These are phyloP conservation scores for Cossypha polioptera DNA, from an alignment of 2,797 vertebrate species.

Conservation along the genomic window DNA sequence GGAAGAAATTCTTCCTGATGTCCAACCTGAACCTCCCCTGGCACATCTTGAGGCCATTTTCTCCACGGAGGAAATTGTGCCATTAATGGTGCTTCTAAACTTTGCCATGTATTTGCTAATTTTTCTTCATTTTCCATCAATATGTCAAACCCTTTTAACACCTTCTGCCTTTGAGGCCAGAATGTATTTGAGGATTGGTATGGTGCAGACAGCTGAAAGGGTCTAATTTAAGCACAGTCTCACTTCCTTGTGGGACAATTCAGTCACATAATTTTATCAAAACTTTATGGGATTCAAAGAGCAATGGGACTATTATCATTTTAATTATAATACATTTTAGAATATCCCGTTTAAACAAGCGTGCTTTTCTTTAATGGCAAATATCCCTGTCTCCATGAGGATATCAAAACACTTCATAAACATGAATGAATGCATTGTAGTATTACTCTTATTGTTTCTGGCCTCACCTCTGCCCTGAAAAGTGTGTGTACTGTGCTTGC, in stretches of 20 bases:
- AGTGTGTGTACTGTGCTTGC: background rate
- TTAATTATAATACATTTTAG: background rate
- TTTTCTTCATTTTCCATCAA: background rate
- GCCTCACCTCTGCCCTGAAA: background rate
- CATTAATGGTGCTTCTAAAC: background rate
- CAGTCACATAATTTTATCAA: background rate
- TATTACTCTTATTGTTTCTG: background rate
- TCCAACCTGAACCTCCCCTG: background rate
- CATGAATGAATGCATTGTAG: background rate
- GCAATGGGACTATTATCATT: background rate
- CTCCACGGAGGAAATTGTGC: background rate
- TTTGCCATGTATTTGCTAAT: background rate
- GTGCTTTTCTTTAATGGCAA: background rate
- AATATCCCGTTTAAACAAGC: background rate
- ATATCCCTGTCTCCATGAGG: background rate
- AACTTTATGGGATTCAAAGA: background rate
- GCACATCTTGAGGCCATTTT: background rate
- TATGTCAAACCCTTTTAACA: background rate
- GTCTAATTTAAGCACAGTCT: background rate
- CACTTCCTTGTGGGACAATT: background rate
- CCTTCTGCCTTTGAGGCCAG: background rate
- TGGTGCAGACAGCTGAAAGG: background rate
- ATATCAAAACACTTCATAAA: slow-evolving; percentile 4
- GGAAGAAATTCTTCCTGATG: background rate
- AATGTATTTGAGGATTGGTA: background rate